Base-by-base conservation (phyloP, 2,113 vertebrate genomes). In the Macaca nemestrina region DNA sequence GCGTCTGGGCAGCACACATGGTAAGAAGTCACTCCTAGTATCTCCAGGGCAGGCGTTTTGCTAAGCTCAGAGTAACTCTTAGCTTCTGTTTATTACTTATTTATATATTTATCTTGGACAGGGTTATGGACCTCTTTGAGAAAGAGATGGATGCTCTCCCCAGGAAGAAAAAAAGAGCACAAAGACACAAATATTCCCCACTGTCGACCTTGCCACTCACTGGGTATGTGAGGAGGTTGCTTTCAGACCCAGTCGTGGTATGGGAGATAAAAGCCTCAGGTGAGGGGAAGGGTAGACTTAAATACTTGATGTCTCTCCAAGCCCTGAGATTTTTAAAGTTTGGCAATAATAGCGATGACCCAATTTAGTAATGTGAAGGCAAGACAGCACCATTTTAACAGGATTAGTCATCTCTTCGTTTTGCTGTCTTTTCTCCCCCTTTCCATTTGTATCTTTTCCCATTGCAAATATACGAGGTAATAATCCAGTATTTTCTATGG, bases 361-460 rank as follows among this genome's bases (percentile, higher is more conserved):
- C 94, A 97, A 38, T 97, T 97, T 97, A 95, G 87, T 85, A 75
- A 96, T 80, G 72, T 4, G 68, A 68, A 97, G 52, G 70, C 88
- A 82, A 93, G 92, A 27, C 70, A 90, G 95, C 23, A 50, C 76
- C 93, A 55, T 98, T 94, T 95, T 92, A 83, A 88, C 97, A 96
- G 96, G 90, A 94, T 94, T 97, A 82, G 5, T 96, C 97, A 98
- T 95, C 96, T 98, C 95, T 98, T 95, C 91, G 8, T 94, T 93
- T 96, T 92, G 96, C 93, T 40, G 0, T 40, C 61, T 35, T 1
- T 3, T 1, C 23, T 79, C 67, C 22, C 17, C 30, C 35, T 2
- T 92, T 96, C 80, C 96, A 85, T 98, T 98, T 94, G 91, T 97
- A 8, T 90, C 94, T 95, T 92, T 96, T 98, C 94, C 98, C 97